phyloP scores from a whole-genome alignment of 2,797 vertebrate species.

The Nannoperca obscura region DNA sequence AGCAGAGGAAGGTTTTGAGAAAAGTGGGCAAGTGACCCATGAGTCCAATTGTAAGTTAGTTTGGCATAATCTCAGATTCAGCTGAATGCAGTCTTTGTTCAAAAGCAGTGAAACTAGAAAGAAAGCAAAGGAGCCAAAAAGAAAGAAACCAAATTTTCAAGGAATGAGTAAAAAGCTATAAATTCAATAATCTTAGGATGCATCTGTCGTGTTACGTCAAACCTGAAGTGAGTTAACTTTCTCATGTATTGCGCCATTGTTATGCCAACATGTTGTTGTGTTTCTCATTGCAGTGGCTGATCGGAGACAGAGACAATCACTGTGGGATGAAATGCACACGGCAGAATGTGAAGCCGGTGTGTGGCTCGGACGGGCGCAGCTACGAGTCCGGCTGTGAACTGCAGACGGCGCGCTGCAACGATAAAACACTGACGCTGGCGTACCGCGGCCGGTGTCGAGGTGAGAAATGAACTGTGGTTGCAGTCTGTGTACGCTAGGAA shows the following conservation, averaged over 20 bases:
- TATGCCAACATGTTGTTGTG: conserved; percentile 4
- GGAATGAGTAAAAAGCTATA: conserved; percentile 8
- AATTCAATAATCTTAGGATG: background rate
- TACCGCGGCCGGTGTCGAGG: conserved; percentile 96
- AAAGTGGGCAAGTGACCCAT: conserved; percentile 46
- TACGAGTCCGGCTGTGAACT: conserved; percentile 96
- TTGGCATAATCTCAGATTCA: conserved; percentile 52
- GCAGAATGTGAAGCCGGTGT: conserved; percentile 91
- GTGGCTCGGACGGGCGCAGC: conserved; percentile 93
- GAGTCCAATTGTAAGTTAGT: conserved; percentile 52
- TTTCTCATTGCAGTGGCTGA: conserved; percentile 90
- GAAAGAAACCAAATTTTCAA: conserved; percentile 22
- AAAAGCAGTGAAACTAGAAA: conserved; percentile 15
- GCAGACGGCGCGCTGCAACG: conserved; percentile 95
- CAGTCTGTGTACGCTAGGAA: rapidly evolving
- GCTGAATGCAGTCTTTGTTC: conserved; percentile 64
- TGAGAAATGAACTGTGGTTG: conserved; percentile 61
- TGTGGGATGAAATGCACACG: conserved; percentile 91
- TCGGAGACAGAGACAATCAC: conserved; percentile 92
- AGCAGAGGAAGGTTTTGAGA: conserved; percentile 43
- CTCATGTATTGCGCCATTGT: background rate
- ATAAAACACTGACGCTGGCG: conserved; percentile 86
- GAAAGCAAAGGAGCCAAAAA: conserved; percentile 20
- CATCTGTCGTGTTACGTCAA: background rate
- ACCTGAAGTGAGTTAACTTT: background rate